These are phyloP conservation scores for Sarcophaga subvicina DNA, from an alignment of 2,888 invertebrate genomes.

Conservation along the genomic window DNA sequence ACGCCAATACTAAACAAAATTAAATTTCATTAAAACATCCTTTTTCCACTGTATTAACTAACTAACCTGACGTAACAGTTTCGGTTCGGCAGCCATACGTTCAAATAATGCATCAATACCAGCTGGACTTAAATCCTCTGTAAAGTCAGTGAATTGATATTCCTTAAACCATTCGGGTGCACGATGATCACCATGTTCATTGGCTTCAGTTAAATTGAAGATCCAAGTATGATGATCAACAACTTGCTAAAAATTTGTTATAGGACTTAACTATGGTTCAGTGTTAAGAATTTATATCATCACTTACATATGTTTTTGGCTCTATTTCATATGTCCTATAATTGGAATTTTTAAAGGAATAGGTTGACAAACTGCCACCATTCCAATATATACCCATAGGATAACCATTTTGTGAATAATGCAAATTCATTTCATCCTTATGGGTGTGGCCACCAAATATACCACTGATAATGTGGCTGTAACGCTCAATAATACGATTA, in stretches of 20 bases:
- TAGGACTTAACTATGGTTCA: no score
- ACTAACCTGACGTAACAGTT: slow-evolving; percentile 74
- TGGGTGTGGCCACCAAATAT: slow-evolving; percentile 94
- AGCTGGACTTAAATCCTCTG: slow-evolving; percentile 84
- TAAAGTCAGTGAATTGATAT: slow-evolving; percentile 89
- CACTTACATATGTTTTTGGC: slow-evolving; percentile 84
- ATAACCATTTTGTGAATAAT: slow-evolving; percentile 83
- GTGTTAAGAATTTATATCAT: background rate
- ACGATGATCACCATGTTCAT: slow-evolving; percentile 82
- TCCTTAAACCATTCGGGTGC: slow-evolving; percentile 88
- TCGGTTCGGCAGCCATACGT: slow-evolving; percentile 82
- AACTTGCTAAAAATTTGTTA: slow-evolving; percentile 84
- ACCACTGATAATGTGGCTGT: slow-evolving; percentile 87
- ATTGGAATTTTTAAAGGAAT: slow-evolving; percentile 89
- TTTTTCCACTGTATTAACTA: no score
- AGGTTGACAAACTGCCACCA: slow-evolving; percentile 91
- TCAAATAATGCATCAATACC: slow-evolving; percentile 85
- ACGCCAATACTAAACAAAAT: slow-evolving; percentile 66
- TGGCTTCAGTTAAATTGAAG: slow-evolving; percentile 89
- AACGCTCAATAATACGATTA: slow-evolving; percentile 87
- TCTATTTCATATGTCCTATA: slow-evolving; percentile 89
- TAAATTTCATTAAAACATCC: background rate
- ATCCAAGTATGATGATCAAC: slow-evolving; percentile 87
- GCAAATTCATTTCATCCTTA: slow-evolving; percentile 88
- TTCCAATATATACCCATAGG: slow-evolving; percentile 89